Evolutionary conservation across 2,888 invertebrate species (phyloP), one percentile per base, ranked within the genome.

Genomic region (Rotaria macrura): DNA sequence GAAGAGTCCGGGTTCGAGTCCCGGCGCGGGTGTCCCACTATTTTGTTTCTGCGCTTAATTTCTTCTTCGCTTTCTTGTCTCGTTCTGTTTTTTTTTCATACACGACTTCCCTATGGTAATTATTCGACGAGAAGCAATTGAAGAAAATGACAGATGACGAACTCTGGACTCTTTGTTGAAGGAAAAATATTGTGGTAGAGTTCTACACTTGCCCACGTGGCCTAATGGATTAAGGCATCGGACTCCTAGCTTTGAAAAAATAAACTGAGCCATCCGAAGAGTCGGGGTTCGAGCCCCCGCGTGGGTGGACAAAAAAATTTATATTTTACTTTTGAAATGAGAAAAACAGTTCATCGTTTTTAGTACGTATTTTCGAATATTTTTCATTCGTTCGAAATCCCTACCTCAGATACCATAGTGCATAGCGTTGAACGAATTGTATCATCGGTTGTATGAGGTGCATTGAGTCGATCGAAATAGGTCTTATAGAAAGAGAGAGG

Each of bases 1-100:
- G 79, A 79, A 79, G 79, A 79, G 40, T 79, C 79, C 79, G 79
- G 79, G 79, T 79, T 79, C 79, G 79, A 79, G 79, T 79, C 79
- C 79, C 79, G 79, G 79, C 79, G 79, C 79, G 79, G 79, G 79
- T 79, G 79, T 29, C 20, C 65, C 14, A 65, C 17, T 65, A 29
- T 65, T 65, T 65, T 65, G 29, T 20, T 65, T 12, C 20, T 3
- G 14, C 20, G 2, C 6, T 6, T 20, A 65, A 17, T 34, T 54
- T 25, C 25, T 65, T 34, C 38, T 20, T 65, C 34, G 2, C 38
- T 14, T 34, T 65, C 65, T 65, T 65, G 29, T 5, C 17, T 5
- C 49, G 49, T 17, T 49, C 49, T 49, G 49, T 17, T 49, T 65
- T 34, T 34, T 65, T 65, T 29, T 12, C 20, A 17, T 20, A 34